These are phyloP conservation scores for Chondrilla cf. caribensis DNA, from an alignment of 37 sponge, comb jelly and placozoan genomes.

Conservation along the genomic window DNA sequence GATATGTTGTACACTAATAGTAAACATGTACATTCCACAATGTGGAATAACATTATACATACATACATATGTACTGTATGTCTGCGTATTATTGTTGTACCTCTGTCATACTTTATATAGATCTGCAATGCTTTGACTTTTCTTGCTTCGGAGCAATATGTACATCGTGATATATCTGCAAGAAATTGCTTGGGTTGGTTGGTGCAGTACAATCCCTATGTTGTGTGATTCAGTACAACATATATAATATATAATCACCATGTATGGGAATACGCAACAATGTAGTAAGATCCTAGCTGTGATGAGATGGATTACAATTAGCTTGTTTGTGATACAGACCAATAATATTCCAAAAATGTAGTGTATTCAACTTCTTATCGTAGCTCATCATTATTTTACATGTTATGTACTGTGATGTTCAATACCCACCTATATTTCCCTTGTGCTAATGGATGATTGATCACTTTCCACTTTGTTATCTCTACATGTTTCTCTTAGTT, in stretches of 20 bases:
- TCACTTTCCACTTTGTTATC: too few species aligned
- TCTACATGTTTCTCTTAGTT: slow-evolving; percentile 23
- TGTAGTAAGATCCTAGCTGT: not conserved
- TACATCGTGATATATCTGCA: slow-evolving; percentile 56
- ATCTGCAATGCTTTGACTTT: slow-evolving; percentile 40
- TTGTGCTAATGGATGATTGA: too few species aligned
- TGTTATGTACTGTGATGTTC: too few species aligned
- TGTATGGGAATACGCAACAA: too few species aligned
- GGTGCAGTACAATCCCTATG: too few species aligned
- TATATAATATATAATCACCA: too few species aligned
- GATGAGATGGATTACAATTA: not conserved
- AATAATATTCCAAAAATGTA: not conserved
- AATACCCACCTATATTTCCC: too few species aligned
- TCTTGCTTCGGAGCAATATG: slow-evolving; percentile 28
- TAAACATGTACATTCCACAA: not conserved
- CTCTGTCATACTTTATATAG: too few species aligned
- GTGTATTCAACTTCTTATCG: not conserved
- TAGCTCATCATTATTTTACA: not conserved
- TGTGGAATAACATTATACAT: not conserved
- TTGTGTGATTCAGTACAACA: too few species aligned
- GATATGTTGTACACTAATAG: not conserved
- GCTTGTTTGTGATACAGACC: not conserved
- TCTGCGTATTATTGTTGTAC: too few species aligned
- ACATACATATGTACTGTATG: not conserved
- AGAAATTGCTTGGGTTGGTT: slow-evolving; percentile 56